Percentiles rank a stretch among this genome's conserved stretches.
These are phyloP conservation scores for Coluber constrictor DNA, from an alignment of 2,797 vertebrate genomes.

Conservation along the genomic window DNA sequence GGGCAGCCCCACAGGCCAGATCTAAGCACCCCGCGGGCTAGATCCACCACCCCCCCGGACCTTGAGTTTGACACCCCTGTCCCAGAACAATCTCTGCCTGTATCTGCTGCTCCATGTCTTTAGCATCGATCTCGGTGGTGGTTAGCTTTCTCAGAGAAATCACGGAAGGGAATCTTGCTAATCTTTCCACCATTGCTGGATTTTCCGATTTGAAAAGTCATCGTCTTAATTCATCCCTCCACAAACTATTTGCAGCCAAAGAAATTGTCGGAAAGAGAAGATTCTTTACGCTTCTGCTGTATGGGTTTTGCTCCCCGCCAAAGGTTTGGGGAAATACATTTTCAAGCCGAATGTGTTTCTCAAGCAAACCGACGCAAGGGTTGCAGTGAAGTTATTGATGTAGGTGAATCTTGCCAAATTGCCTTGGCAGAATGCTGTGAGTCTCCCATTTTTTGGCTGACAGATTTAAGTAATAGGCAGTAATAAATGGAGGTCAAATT, in stretches of 20 bases:
- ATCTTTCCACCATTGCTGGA: background rate
- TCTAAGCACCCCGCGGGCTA: no score
- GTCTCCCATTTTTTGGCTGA: background rate
- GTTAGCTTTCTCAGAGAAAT: background rate
- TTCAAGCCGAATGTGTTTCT: background rate
- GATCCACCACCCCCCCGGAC: no score
- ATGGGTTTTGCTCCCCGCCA: background rate
- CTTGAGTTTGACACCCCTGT: no score
- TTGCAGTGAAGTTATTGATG: background rate
- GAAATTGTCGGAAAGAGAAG: background rate
- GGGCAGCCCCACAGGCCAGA: no score
- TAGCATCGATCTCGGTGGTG: no score
- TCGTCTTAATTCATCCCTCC: background rate
- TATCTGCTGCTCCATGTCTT: no score
- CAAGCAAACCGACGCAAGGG: background rate
- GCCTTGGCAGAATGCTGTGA: background rate
- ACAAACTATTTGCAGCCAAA: background rate
- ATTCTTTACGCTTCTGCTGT: background rate
- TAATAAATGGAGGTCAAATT: fast-evolving
- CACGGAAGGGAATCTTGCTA: background rate
- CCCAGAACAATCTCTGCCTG: background rate
- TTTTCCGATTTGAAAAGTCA: background rate
- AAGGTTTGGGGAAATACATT: background rate
- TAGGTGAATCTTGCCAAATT: constrained; percentile 1
- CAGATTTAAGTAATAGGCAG: background rate